Conservation (phyloP, 2,888 invertebrate species). For the Teleogryllus oceanicus region DNA sequence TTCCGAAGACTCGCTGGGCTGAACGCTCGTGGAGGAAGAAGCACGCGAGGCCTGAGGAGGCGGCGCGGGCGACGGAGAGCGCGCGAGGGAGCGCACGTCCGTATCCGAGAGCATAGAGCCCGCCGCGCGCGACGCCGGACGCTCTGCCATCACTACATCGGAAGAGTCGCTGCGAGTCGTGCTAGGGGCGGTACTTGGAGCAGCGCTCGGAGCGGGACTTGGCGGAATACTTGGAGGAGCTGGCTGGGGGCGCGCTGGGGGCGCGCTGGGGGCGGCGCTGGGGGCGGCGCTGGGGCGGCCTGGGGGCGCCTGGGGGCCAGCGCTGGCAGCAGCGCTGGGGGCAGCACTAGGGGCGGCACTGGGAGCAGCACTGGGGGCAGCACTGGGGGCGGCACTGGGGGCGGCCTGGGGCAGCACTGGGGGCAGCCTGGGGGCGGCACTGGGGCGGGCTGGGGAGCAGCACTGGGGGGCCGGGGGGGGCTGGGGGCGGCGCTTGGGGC, state of each 20-base stretch:
- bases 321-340: background rate
- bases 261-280: background rate
- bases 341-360: background rate
- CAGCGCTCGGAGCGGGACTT: background rate
- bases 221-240: background rate
- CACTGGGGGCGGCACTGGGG: background rate
- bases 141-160: background rate
- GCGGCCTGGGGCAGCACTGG: background rate
- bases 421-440: background rate
- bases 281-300: background rate
- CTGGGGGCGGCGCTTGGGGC: background rate
- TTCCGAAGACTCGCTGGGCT: background rate
- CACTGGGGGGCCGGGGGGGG: background rate
- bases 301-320: background rate
- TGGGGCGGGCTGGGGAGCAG: too few relatives aligned
- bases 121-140: background rate
- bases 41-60: background rate
- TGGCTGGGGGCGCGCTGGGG: background rate
- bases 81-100: background rate
- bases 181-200: background rate
- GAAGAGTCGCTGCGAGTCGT: background rate
- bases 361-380: background rate
- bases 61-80: conserved; percentile 19
- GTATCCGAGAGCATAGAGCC: background rate
- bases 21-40: background rate